A percentile compares a stretch with the other conserved stretches of the same genome.
These are phyloP conservation scores for Tachystola acroxantha DNA, from an alignment of 2,888 invertebrate species.

Conservation along the genomic window DNA sequence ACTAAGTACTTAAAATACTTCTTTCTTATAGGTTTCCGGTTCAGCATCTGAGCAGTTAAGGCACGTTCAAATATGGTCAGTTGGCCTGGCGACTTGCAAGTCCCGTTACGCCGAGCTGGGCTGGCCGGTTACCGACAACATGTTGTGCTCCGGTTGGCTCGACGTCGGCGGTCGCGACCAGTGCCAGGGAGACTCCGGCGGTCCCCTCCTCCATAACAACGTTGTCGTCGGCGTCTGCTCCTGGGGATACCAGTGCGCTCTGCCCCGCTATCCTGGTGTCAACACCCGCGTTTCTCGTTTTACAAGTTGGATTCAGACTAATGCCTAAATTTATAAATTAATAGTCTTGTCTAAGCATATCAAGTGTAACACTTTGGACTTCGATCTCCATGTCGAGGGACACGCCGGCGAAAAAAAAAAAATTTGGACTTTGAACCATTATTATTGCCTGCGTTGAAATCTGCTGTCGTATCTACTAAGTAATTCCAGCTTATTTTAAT, in stretches of 20 bases:
- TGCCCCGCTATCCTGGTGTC: constrained; percentile 32
- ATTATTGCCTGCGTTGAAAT: no score
- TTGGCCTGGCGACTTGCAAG: constrained; percentile 31
- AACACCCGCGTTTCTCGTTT: constrained; percentile 38
- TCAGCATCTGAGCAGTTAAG: constrained; percentile 27
- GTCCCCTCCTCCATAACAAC: constrained; percentile 46
- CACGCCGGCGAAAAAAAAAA: no score
- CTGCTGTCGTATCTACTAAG: no score
- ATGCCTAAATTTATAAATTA: constrained; percentile 24
- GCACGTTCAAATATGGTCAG: constrained; percentile 35
- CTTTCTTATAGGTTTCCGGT: constrained; percentile 17
- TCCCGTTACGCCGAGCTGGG: constrained; percentile 24
- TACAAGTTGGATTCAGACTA: constrained; percentile 37
- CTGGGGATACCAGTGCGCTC: constrained; percentile 31
- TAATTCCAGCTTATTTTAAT: no score
- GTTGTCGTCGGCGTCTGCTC: constrained; percentile 41
- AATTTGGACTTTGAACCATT: no score
- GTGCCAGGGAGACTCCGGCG: constrained; percentile 52
- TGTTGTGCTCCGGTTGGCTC: constrained; percentile 49
- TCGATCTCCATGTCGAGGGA: no score
- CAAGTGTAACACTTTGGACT: no score
- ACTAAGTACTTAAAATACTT: no score
- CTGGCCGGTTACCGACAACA: constrained; percentile 32
- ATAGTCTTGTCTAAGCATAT: no score
- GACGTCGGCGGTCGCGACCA: constrained; percentile 52